phyloP scores from a whole-genome alignment of 2,888 invertebrate genomes.

The Sminthurides aquaticus region DNA sequence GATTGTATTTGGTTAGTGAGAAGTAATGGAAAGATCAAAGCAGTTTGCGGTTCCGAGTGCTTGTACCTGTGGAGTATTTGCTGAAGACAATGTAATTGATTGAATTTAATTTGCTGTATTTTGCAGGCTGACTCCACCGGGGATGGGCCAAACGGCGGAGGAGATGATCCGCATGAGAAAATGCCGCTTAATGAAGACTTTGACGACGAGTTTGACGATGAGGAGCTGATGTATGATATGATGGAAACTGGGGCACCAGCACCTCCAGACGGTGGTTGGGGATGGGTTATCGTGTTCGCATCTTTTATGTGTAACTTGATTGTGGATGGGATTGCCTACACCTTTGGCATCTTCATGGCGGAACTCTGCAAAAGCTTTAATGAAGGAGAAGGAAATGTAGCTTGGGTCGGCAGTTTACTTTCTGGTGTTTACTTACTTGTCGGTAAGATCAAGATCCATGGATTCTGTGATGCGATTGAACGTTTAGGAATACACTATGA shows the following conservation, averaged over 20 bases:
- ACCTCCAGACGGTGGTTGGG: conserved; percentile 58
- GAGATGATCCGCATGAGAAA: conserved; percentile 15
- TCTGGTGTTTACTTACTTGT: conserved; percentile 92
- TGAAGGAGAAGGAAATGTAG: conserved; percentile 64
- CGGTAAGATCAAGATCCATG: conserved; percentile 54
- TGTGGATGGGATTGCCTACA: conserved; percentile 97
- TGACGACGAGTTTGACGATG: conserved; percentile 43
- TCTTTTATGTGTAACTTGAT: conserved; percentile 97
- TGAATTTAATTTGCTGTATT: neutral
- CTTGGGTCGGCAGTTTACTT: conserved; percentile 77
- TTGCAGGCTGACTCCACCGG: conserved; percentile 17
- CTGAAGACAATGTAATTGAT: neutral
- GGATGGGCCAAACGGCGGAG: conserved; percentile 11
- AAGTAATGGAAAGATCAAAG: no score
- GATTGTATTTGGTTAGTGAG: no score
- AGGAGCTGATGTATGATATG: conserved; percentile 36
- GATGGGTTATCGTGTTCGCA: conserved; percentile 76
- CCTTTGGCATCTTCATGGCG: conserved; percentile 86
- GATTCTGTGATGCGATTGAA: neutral
- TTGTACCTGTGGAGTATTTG: no score
- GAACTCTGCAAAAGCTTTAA: conserved; percentile 73
- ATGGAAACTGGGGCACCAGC: conserved; percentile 39
- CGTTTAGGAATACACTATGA: neutral
- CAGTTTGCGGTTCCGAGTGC: no score
- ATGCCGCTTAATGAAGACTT: conserved; percentile 26